Base-by-base conservation (phyloP, 1,140 invertebrate genomes). In the Penaeus chinensis region DNA sequence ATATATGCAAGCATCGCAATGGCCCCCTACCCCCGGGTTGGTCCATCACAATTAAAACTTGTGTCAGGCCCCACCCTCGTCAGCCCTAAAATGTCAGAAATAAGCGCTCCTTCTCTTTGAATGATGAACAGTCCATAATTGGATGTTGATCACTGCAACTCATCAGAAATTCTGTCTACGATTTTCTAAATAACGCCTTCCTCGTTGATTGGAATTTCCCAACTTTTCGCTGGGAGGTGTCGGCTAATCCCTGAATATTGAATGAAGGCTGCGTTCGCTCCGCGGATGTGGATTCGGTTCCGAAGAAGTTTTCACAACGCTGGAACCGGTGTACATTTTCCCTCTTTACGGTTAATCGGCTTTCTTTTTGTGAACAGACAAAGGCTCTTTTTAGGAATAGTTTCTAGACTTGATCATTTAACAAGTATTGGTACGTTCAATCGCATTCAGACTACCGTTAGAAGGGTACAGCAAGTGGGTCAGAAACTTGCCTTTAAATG, bases 181-280 rank as follows among this genome's bases (percentile, higher is more conserved):
- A 74, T 87, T 87, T 87, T 87, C 86, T 65, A 87, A 87, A 87
- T 87, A 87, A 87, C 86, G 86, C 86, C 86, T 87, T 87, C 86
- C 69, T 80, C 82, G 66, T 87, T 87, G 86, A 87, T 87, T 87
- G 86, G 86, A 82, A 87, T 87, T 87, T 87, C 85, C 86, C 66
- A 69, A 82, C 80, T 82, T 87, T 87, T 87, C 60, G 86, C 80
- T 76, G 78, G 61, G 86, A 82, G 86, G 86, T 87, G 86, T 77
- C 86, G 86, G 86, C 80, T 87, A 82, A 87, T 87, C 86, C 80
- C 81, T 87, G 86, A 82, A 87, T 87, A 87, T 87, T 87, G 86
- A 87, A 87, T 87, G 80, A 87, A 78, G 85, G 42, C 27, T 27
- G 80, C 61, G 86, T 87, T 82, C 86, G 86, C 19, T 11, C 22